Percentiles rank a stretch among this genome's conserved stretches.
Evolutionary conservation across 2,113 vertebrate species (phyloP).

Genomic region (Brachyhypopomus occidentalis): DNA sequence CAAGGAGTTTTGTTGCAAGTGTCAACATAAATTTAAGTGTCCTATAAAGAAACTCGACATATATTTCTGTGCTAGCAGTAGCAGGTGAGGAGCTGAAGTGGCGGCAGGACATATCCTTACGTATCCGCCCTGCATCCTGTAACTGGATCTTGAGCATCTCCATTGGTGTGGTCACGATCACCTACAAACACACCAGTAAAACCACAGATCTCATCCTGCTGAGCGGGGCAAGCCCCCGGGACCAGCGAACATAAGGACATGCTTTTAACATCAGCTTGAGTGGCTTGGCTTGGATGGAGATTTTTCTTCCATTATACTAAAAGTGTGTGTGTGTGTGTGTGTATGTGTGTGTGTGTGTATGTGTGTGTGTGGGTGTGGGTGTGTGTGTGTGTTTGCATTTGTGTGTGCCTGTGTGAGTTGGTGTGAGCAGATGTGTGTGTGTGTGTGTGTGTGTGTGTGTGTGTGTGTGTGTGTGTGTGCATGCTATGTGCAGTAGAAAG

Average conservation of each 20-base stretch:
- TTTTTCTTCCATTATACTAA: too few species aligned
- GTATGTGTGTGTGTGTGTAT: too few species aligned
- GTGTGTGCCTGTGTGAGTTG: too few species aligned
- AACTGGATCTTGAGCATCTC: constrained; percentile 90
- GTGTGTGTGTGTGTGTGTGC: neutral
- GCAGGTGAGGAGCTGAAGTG: neutral
- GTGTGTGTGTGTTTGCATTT: neutral
- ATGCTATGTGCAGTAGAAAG: constrained; percentile 1
- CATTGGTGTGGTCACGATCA: constrained; percentile 85
- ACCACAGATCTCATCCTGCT: neutral
- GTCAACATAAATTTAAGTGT: too few species aligned
- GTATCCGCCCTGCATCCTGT: constrained; percentile 81
- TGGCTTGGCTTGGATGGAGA: too few species aligned
- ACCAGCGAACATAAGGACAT: too few species aligned
- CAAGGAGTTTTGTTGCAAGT: too few species aligned
- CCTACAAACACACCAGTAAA: constrained; percentile 18
- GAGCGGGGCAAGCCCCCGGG: too few species aligned
- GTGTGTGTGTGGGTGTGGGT: too few species aligned
- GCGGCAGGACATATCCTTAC: constrained; percentile 54
- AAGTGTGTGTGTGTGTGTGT: too few species aligned
- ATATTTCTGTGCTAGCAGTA: neutral
- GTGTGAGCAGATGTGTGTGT: neutral
- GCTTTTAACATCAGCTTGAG: too few species aligned
- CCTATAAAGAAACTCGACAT: too few species aligned
- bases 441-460: neutral